phyloP scores from a whole-genome alignment of 2,797 vertebrate species.

The Protosalanx chinensis region DNA sequence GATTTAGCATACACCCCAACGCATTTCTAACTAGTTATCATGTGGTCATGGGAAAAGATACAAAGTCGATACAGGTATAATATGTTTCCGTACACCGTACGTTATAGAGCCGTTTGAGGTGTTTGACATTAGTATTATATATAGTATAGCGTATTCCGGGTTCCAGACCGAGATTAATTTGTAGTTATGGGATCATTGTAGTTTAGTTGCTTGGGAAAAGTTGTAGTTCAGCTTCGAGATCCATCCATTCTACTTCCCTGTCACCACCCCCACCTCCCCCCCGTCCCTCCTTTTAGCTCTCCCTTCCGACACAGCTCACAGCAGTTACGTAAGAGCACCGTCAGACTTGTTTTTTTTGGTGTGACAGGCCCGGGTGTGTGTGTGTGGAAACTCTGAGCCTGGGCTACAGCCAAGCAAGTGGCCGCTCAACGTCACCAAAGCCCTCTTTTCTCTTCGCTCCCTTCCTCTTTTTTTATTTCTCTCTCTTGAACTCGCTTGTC shows the following conservation, averaged over 20 bases:
- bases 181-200: too few relatives aligned
- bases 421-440: constrained; percentile 63
- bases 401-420: constrained; percentile 67
- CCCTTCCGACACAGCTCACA: constrained; percentile 42
- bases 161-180: too few relatives aligned
- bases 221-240: too few relatives aligned
- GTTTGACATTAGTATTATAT: too few relatives aligned
- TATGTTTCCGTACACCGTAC: too few relatives aligned
- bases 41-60: too few relatives aligned
- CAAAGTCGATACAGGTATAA: too few relatives aligned
- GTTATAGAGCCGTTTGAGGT: too few relatives aligned
- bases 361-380: constrained; percentile 43
- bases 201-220: constrained; percentile 1
- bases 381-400: constrained; percentile 58
- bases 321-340: constrained; percentile 58
- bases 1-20: too few relatives aligned
- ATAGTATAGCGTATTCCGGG: too few relatives aligned
- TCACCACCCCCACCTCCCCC: neutral
- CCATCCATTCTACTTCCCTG: constrained; percentile 8
- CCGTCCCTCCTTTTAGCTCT: constrained; percentile 43
- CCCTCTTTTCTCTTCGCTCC: constrained; percentile 1
- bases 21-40: too few relatives aligned
- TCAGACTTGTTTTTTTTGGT: constrained; percentile 51
- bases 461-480: neutral
- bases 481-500: neutral